phyloP scores from a whole-genome alignment of 2,113 vertebrate species.

The Psammodynastes pulverulentus region DNA sequence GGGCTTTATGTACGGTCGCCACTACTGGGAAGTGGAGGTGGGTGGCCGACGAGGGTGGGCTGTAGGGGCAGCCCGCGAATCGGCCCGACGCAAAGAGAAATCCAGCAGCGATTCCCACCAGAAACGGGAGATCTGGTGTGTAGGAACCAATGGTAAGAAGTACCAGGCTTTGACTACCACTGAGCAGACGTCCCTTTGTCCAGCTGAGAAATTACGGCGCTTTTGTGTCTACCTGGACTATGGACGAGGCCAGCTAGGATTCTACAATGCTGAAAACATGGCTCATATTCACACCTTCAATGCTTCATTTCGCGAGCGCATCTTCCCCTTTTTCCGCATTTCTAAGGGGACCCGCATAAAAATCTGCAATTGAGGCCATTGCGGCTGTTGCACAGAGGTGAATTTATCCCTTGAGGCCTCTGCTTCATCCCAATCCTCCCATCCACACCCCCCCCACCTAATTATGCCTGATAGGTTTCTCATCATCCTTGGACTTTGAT shows the following conservation, averaged over 20 bases:
- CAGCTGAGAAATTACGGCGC: slow-evolving; percentile 67
- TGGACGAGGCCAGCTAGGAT: slow-evolving; percentile 76
- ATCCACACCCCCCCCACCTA: background rate
- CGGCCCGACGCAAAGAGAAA: slow-evolving; percentile 79
- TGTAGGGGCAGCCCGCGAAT: slow-evolving; percentile 78
- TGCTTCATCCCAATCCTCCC: background rate
- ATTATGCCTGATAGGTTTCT: background rate
- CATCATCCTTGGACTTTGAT: slow-evolving; percentile 2
- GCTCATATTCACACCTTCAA: slow-evolving; percentile 84
- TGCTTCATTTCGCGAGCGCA: slow-evolving; percentile 79
- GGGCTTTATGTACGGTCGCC: slow-evolving; percentile 73
- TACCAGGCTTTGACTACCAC: slow-evolving; percentile 68
- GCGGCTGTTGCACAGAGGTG: background rate
- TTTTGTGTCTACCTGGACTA: slow-evolving; percentile 86
- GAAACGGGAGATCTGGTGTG: slow-evolving; percentile 70
- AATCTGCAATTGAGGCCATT: slow-evolving; percentile 62
- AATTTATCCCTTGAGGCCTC: background rate
- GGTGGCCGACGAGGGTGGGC: slow-evolving; percentile 83
- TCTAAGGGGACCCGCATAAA: slow-evolving; percentile 72
- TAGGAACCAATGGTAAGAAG: slow-evolving; percentile 68
- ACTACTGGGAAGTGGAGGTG: slow-evolving; percentile 88
- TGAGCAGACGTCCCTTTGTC: slow-evolving; percentile 63
- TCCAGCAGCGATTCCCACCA: slow-evolving; percentile 46
- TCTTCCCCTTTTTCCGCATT: slow-evolving; percentile 83
- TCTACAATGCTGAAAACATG: slow-evolving; percentile 84